These are phyloP conservation scores for Paramormyrops hopkinsi DNA, from an alignment of 2,797 vertebrate species.

Conservation along the genomic window DNA sequence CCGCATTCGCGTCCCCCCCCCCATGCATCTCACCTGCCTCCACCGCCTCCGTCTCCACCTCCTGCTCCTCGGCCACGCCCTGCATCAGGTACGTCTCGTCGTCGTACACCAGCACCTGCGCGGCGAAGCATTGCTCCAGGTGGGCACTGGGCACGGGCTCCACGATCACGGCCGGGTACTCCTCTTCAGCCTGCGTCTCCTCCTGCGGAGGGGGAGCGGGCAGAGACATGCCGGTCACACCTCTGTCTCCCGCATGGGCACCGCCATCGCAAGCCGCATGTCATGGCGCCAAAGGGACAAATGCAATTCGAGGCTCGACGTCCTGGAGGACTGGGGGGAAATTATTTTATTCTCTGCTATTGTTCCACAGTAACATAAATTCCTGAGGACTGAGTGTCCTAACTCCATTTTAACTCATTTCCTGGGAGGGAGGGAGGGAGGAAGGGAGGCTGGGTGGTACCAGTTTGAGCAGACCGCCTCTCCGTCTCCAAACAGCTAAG, in stretches of 20 bases:
- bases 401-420: background rate
- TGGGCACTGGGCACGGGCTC: conserved; percentile 76
- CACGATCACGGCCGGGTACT: conserved; percentile 82
- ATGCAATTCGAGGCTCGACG: background rate
- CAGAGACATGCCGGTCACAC: background rate
- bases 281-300: background rate
- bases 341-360: background rate
- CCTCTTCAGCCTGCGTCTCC: conserved; percentile 56
- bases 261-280: background rate
- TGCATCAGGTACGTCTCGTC: conserved; percentile 84
- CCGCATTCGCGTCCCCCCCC: background rate
- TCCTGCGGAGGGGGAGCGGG: conserved; percentile 28
- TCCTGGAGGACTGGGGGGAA: background rate
- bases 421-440: background rate
- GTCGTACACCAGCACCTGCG: conserved; percentile 80
- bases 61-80: conserved; percentile 82
- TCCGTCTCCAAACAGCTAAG: background rate
- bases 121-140: conserved; percentile 71
- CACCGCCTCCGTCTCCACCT: conserved; percentile 77
- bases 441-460: background rate
- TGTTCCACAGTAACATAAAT: background rate
- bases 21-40: conserved; percentile 62
- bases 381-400: background rate
- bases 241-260: background rate
- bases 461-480: background rate